These are phyloP conservation scores for Aphidoletes aphidimyza DNA, from an alignment of 2,888 invertebrate genomes.

Conservation along the genomic window DNA sequence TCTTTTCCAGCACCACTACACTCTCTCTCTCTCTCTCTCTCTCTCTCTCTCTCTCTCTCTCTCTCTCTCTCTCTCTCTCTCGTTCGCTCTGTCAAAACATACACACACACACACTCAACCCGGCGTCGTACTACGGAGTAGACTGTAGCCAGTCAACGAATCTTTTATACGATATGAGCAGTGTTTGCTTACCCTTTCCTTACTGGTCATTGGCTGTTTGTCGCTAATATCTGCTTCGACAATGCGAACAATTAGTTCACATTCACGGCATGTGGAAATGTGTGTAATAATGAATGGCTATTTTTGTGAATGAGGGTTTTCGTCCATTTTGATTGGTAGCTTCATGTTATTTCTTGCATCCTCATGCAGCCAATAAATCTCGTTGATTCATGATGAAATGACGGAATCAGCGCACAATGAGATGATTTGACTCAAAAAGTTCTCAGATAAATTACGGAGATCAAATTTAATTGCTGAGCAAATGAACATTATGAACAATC, in stretches of 20 bases:
- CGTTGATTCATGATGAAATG: background rate
- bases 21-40: too few species aligned
- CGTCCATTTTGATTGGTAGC: background rate
- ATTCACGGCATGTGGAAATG: background rate
- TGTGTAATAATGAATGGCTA: background rate
- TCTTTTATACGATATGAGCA: too few species aligned
- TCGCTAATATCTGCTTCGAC: background rate
- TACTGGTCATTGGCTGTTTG: conserved; percentile 9
- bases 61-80: too few species aligned
- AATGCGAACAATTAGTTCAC: background rate
- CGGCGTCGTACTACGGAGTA: too few species aligned
- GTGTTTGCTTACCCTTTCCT: conserved; percentile 39
- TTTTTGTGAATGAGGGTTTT: background rate
- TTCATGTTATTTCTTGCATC: background rate
- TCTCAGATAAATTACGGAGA: too few species aligned
- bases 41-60: too few species aligned
- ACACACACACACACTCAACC: too few species aligned
- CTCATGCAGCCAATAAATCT: background rate
- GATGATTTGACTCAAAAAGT: too few species aligned
- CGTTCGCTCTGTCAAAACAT: too few species aligned
- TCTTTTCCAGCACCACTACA: background rate
- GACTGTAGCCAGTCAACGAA: too few species aligned
- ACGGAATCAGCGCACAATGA: background rate
- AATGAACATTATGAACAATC: too few species aligned
- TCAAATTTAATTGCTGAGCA: too few species aligned